Base-by-base conservation (phyloP, 2,888 invertebrate species). In the Drosophila merina region DNA sequence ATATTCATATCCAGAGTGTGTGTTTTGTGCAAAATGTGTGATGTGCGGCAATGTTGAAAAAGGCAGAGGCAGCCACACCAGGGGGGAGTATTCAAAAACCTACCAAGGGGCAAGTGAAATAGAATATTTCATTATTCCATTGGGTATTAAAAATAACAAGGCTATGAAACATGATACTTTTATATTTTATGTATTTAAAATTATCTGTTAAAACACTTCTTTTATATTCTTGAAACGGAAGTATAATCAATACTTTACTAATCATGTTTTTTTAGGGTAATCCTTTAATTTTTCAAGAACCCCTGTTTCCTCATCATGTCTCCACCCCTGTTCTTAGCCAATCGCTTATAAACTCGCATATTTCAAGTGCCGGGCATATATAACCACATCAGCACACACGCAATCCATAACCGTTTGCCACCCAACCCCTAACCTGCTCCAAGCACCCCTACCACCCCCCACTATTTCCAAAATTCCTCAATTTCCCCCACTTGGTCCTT, bases 321-420 rank as follows among this genome's bases (percentile, higher is more conserved):
- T 20, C 42, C 71, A 30, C 30, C 56, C 25, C 10, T 51, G 38
- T 10, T 36, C 20, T 28, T 28, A 14, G 42, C 72, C 71, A 60
- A 59, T 69, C 52, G 31, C 48, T 62, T 62, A 62, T 62, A 59
- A 71, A 72, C 73, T 52, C 63, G 56, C 72, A 72, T 72, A 72
- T 72, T 72, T 72, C 74, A 72, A 72, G 72, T 72, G 74, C 74
- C 67, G 58, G 54, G 38, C 74, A 74, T 55, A 72, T 77, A 84
- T 80, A 72, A 76, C 86, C 84, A 74, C 83, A 86, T 70, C 44
- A 76, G 54, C 49, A 70, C 57, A 45, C 71, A 72, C 55, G 63
- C 72, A 58, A 49, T 57, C 63, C 51, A 63, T 49, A 71, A 62
- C 59, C 25, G 49, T 49, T 42, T 40, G 59, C 51, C 42, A 10